Evolutionary conservation across 2,888 invertebrate genomes (phyloP).

Genomic region (Stenodema calcarata): DNA sequence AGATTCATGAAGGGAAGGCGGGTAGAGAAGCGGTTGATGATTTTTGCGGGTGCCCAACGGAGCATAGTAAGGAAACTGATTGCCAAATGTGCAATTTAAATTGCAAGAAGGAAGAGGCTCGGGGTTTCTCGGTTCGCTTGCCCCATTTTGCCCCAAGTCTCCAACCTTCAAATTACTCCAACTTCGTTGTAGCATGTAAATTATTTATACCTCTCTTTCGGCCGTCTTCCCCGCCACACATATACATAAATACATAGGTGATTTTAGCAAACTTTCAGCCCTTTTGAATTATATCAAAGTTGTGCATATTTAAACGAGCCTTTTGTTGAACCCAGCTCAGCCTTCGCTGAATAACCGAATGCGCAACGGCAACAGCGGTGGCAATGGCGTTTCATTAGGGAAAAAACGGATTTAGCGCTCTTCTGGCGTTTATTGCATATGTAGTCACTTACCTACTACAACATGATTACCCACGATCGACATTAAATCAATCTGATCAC

Average conservation of each 20-base stretch:
- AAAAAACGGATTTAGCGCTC: too few species aligned
- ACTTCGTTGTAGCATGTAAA: constrained; percentile 50
- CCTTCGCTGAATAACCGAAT: constrained; percentile 1
- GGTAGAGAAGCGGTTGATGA: constrained; percentile 15
- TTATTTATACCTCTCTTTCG: constrained; percentile 52
- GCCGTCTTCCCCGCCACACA: constrained; percentile 42
- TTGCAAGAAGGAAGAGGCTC: constrained; percentile 42
- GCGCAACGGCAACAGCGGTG: not conserved
- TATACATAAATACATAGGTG: constrained; percentile 52
- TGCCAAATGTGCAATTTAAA: constrained; percentile 52
- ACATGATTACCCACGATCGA: too few species aligned
- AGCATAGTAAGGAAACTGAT: constrained; percentile 48
- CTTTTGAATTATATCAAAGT: constrained; percentile 46
- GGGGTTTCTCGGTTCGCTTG: constrained; percentile 51
- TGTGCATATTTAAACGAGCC: constrained; percentile 3
- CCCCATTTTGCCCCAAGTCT: constrained; percentile 50
- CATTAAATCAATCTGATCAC: too few species aligned
- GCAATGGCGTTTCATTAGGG: not conserved
- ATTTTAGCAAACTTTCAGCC: constrained; percentile 49
- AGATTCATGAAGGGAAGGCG: constrained; percentile 20
- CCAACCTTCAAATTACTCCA: constrained; percentile 50
- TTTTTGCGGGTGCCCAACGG: constrained; percentile 41
- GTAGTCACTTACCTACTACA: too few species aligned
- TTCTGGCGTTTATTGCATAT: too few species aligned
- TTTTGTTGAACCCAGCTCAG: not conserved